These are phyloP conservation scores for Pantherophis guttatus DNA, from an alignment of 2,113 vertebrate genomes.

Conservation along the genomic window DNA sequence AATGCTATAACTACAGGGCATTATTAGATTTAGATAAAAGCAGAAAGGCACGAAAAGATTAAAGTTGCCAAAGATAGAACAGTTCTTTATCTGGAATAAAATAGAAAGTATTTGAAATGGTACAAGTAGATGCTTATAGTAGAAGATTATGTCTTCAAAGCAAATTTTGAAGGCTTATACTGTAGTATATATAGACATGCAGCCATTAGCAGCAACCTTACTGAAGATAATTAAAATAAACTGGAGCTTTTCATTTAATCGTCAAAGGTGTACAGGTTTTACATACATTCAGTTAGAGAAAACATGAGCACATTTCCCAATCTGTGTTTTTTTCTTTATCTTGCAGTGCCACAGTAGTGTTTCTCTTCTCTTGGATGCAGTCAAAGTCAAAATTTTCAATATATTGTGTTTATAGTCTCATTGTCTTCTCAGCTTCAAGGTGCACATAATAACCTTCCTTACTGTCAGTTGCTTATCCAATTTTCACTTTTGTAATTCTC, in stretches of 20 bases:
- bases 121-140: neutral
- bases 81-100: neutral
- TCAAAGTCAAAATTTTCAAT: neutral
- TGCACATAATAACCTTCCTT: neutral
- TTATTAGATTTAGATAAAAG: neutral
- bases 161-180: neutral
- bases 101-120: neutral
- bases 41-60: neutral
- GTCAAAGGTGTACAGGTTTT: neutral
- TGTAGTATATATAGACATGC: neutral
- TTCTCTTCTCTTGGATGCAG: neutral
- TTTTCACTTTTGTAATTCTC: neutral
- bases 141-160: neutral
- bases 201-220: neutral
- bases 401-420: neutral
- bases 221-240: neutral
- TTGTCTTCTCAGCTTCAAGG: neutral
- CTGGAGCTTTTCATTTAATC: neutral
- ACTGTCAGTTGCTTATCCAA: neutral
- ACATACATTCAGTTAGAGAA: neutral
- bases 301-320: neutral
- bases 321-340: neutral
- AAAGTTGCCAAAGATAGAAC: neutral
- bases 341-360: neutral
- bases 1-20: neutral